Conservation (phyloP, 2,888 invertebrate species). For the Abrostola tripartita region DNA sequence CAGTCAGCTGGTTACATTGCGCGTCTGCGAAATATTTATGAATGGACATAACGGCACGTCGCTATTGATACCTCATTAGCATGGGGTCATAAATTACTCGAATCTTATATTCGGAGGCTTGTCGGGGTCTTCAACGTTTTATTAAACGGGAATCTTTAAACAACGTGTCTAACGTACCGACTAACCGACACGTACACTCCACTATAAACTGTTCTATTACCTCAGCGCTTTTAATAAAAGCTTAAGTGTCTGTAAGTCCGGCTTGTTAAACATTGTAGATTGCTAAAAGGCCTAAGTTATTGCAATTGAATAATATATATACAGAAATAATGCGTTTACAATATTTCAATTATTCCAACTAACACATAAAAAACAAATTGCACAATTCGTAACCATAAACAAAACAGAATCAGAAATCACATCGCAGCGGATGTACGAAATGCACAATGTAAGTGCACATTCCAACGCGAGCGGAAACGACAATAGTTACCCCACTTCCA, state of each 20-base stretch:
- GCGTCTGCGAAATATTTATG: constrained; percentile 68
- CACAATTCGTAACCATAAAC: constrained; percentile 10
- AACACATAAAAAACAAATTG: background rate
- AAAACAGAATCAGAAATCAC: constrained; percentile 33
- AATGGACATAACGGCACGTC: constrained; percentile 78
- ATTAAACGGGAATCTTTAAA: constrained; percentile 26
- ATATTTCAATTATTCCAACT: background rate
- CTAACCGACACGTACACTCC: constrained; percentile 2
- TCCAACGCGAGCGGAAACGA: constrained; percentile 46
- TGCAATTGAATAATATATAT: background rate
- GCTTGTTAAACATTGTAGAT: no score
- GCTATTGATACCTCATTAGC: constrained; percentile 79
- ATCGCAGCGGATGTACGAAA: constrained; percentile 37
- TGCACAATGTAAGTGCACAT: constrained; percentile 42
- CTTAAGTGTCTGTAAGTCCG: no score
- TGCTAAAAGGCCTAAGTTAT: no score
- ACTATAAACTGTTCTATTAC: constrained; percentile 25
- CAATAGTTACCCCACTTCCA: constrained; percentile 50
- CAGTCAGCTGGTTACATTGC: constrained; percentile 50
- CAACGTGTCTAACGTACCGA: constrained; percentile 16
- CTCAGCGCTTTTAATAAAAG: constrained; percentile 14
- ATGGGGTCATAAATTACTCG: constrained; percentile 74
- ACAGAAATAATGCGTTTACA: background rate
- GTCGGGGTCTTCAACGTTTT: constrained; percentile 48
- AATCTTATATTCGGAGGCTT: constrained; percentile 58